Evolutionary conservation across 2,113 vertebrate genomes (phyloP).

Genomic region (Megalops atlanticus): DNA sequence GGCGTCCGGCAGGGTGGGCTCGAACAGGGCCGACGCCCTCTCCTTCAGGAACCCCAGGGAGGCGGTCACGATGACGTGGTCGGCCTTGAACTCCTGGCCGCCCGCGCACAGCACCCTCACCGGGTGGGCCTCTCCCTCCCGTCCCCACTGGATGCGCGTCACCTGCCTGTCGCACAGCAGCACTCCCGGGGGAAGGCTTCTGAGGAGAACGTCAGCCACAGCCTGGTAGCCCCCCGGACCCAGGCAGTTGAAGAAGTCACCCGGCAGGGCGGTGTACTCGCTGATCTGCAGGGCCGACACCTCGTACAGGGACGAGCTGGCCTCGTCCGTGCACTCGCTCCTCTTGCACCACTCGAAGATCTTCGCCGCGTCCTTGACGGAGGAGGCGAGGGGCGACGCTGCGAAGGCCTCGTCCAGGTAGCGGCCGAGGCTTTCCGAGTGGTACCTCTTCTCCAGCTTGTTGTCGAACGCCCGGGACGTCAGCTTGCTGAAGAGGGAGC

Average conservation of each 20-base stretch:
- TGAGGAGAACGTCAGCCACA: constrained; percentile 48
- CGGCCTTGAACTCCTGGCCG: constrained; percentile 45
- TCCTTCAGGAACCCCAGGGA: constrained; percentile 52
- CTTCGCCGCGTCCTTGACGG: constrained; percentile 15
- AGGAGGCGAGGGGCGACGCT: constrained; percentile 6
- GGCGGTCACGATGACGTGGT: constrained; percentile 54
- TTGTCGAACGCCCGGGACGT: constrained; percentile 42
- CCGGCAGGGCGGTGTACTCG: constrained; percentile 48
- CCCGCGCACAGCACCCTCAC: constrained; percentile 48
- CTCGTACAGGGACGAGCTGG: constrained; percentile 56
- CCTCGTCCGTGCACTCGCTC: constrained; percentile 55
- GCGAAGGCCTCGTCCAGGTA: constrained; percentile 52
- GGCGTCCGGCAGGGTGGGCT: constrained; percentile 45
- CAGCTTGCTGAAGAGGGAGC: constrained; percentile 42
- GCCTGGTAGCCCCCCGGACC: constrained; percentile 54
- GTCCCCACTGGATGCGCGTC: constrained; percentile 42
- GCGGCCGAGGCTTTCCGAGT: constrained; percentile 41
- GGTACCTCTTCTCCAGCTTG: constrained; percentile 35
- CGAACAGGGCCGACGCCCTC: constrained; percentile 45
- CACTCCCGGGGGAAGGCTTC: constrained; percentile 37
- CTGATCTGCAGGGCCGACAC: constrained; percentile 50
- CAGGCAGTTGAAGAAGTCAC: constrained; percentile 54
- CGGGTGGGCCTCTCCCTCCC: constrained; percentile 9
- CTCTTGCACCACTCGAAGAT: constrained; percentile 64
- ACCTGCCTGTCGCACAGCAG: constrained; percentile 40